Conservation (phyloP, 92 coral and sea anemone genomes). For the Phenganax subtilis region DNA sequence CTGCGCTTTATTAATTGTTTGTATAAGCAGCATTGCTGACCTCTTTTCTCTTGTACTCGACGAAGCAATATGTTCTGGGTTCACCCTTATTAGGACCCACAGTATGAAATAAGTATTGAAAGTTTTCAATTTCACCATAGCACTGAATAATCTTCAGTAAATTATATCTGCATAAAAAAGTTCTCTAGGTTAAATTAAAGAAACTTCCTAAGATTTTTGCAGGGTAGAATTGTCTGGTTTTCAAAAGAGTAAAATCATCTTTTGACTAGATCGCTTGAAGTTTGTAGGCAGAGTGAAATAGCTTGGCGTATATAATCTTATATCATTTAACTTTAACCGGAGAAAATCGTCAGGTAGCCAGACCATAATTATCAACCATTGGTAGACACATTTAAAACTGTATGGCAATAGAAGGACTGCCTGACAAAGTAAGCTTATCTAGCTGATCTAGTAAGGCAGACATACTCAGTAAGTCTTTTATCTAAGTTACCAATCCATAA, state of each 20-base stretch:
- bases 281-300: neutral
- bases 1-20: neutral
- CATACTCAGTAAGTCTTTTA: conserved; percentile 90
- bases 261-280: neutral
- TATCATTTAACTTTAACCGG: too few relatives aligned
- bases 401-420: neutral
- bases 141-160: conserved; percentile 76
- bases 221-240: too few relatives aligned
- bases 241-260: too few relatives aligned
- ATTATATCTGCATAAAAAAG: conserved; percentile 59
- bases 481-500: conserved; percentile 94
- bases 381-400: too few relatives aligned
- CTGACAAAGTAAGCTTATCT: neutral
- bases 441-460: neutral
- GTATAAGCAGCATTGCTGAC: conserved; percentile 27
- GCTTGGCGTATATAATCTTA: too few relatives aligned
- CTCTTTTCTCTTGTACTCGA: conserved; percentile 70
- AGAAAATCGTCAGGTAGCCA: too few relatives aligned
- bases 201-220: too few relatives aligned
- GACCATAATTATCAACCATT: too few relatives aligned
- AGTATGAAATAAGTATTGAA: conserved; percentile 84
- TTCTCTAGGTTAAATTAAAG: neutral
- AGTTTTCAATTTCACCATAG: conserved; percentile 76
- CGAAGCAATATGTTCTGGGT: conserved; percentile 90
- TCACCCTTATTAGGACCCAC: conserved; percentile 84